Evolutionary conservation across 2,888 invertebrate genomes (phyloP).

Genomic region (Euzetes globulus): DNA sequence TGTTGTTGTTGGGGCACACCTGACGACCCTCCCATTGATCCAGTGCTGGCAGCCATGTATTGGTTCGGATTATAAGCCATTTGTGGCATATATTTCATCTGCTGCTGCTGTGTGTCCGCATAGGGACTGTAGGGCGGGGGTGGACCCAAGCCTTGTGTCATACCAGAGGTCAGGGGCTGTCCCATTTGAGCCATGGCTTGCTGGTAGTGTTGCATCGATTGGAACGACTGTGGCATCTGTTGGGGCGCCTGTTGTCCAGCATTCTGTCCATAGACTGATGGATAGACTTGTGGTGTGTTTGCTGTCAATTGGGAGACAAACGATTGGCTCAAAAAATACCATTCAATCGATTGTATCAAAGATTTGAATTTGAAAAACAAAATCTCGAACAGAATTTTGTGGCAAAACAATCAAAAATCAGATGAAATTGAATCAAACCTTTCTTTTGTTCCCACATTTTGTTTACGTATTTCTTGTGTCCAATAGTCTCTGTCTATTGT

Average conservation of each 20-base stretch:
- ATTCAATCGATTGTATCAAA: background rate
- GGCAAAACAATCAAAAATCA: background rate
- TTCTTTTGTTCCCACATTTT: constrained; percentile 6
- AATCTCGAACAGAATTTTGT: background rate
- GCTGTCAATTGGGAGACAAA: background rate
- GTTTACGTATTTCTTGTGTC: background rate
- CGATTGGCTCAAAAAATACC: background rate
- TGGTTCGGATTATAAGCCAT: constrained; percentile 13
- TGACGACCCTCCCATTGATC: background rate
- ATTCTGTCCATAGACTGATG: background rate
- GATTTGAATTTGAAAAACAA: background rate
- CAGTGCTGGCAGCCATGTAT: background rate
- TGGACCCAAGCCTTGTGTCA: background rate
- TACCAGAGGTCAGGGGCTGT: background rate
- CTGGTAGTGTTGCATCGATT: background rate
- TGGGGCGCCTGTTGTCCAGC: background rate
- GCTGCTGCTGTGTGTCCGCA: background rate
- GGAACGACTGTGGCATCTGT: background rate
- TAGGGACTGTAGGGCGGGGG: constrained; percentile 5
- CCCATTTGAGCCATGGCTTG: background rate
- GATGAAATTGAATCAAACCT: background rate
- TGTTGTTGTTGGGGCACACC: background rate
- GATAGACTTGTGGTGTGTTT: background rate
- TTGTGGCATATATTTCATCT: constrained; percentile 20
- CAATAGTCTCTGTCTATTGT: background rate